A percentile compares a stretch with the other conserved stretches of the same genome.
Evolutionary conservation across 2,797 vertebrate species (phyloP).

Genomic region (Pygocentrus nattereri): DNA sequence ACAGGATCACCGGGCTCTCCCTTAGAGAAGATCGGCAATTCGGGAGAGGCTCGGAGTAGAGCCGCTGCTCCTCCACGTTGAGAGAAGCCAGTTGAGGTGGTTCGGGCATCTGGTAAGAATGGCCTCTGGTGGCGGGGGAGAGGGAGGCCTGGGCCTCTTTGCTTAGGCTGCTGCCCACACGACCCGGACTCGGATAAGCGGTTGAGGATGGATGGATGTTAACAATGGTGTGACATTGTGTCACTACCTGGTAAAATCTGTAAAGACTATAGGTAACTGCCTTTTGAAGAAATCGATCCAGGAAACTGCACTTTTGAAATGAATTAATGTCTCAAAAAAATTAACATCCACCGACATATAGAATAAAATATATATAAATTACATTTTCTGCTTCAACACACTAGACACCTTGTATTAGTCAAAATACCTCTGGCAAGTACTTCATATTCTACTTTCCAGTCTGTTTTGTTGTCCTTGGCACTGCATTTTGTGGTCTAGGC

Average conservation of each 20-base stretch:
- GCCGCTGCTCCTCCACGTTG: too few species aligned
- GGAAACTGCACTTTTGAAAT: not conserved
- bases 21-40: too few species aligned
- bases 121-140: too few species aligned
- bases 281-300: not conserved
- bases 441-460: conserved; percentile 6
- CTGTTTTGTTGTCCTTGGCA: conserved; percentile 46
- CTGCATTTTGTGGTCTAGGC: conserved; percentile 26
- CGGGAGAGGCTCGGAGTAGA: too few species aligned
- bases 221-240: too few species aligned
- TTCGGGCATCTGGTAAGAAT: too few species aligned
- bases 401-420: conserved; percentile 23
- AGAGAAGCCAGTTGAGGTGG: too few species aligned
- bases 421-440: conserved; percentile 11
- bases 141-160: too few species aligned
- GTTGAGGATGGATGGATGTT: too few species aligned
- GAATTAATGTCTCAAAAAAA: not conserved
- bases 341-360: not conserved
- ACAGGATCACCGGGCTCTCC: too few species aligned
- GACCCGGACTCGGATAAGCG: too few species aligned
- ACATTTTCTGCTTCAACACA: conserved; percentile 27
- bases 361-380: conserved; percentile 25
- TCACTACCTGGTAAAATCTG: not conserved
- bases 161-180: too few species aligned
- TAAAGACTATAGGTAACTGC: not conserved